Conservation (phyloP, 1,140 invertebrate species). For the Brachionus rotundiformis region DNA sequence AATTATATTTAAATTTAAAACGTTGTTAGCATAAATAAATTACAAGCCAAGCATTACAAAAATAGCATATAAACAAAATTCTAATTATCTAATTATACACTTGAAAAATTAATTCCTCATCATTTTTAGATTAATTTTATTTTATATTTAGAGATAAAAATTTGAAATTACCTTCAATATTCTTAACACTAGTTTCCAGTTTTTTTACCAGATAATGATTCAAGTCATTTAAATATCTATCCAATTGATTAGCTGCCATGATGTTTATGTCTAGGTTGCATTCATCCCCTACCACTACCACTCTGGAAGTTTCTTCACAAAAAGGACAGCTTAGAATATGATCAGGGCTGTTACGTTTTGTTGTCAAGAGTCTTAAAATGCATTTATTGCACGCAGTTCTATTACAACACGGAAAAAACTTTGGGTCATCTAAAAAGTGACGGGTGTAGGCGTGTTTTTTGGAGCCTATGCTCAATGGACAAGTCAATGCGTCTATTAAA, state of each 20-base stretch:
- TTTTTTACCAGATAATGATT: slow-evolving; percentile 16
- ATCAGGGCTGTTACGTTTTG: neutral
- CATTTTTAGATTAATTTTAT: neutral
- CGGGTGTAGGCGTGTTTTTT: neutral
- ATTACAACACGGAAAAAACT: neutral
- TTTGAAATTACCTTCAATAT: slow-evolving; percentile 17
- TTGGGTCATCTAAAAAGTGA: slow-evolving; percentile 30
- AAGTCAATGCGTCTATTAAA: slow-evolving; percentile 5
- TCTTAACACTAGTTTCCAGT: slow-evolving; percentile 13
- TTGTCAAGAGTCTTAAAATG: neutral
- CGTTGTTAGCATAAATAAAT: too few relatives aligned
- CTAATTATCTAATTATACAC: neutral
- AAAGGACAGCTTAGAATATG: slow-evolving; percentile 11
- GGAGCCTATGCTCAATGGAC: neutral
- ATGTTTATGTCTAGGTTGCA: neutral
- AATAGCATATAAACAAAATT: neutral
- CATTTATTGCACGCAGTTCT: neutral
- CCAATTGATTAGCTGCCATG: neutral
- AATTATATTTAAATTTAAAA: neutral
- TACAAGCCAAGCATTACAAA: slow-evolving; percentile 2
- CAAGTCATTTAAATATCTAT: neutral
- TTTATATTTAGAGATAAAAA: neutral
- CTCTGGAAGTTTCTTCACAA: neutral
- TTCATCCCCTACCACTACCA: neutral
- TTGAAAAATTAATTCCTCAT: neutral